Evolutionary conservation across 2,797 vertebrate genomes (phyloP).

Genomic region (Melopsittacus undulatus): DNA sequence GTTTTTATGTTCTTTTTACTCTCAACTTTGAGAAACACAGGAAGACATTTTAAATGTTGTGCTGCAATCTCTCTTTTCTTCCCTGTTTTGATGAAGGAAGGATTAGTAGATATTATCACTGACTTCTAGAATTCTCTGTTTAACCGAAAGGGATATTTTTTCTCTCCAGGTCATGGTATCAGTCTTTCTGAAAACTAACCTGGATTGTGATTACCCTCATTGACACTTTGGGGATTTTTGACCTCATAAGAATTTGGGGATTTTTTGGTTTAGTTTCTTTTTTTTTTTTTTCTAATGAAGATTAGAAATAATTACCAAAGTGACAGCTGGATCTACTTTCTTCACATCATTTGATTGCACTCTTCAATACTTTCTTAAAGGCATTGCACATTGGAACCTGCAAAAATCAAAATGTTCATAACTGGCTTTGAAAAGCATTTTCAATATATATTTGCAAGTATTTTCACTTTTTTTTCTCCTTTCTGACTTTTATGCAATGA

Average conservation of each 20-base stretch:
- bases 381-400: neutral
- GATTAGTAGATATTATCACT: neutral
- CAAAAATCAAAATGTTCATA: neutral
- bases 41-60: neutral
- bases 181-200: neutral
- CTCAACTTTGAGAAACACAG: neutral
- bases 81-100: neutral
- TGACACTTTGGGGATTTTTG: neutral
- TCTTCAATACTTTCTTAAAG: neutral
- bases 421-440: neutral
- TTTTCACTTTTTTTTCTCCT: neutral
- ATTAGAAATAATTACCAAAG: neutral
- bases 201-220: neutral
- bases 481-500: neutral
- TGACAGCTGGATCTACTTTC: neutral
- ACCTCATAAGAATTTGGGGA: neutral
- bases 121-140: neutral
- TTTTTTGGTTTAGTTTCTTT: neutral
- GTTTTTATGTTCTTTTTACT: neutral
- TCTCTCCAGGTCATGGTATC: rapidly evolving
- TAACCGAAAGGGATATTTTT: neutral
- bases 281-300: neutral
- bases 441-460: neutral
- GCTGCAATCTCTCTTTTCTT: neutral
- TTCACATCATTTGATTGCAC: neutral